phyloP scores from a whole-genome alignment of 2,888 invertebrate species.

The Hypsopygia costalis region DNA sequence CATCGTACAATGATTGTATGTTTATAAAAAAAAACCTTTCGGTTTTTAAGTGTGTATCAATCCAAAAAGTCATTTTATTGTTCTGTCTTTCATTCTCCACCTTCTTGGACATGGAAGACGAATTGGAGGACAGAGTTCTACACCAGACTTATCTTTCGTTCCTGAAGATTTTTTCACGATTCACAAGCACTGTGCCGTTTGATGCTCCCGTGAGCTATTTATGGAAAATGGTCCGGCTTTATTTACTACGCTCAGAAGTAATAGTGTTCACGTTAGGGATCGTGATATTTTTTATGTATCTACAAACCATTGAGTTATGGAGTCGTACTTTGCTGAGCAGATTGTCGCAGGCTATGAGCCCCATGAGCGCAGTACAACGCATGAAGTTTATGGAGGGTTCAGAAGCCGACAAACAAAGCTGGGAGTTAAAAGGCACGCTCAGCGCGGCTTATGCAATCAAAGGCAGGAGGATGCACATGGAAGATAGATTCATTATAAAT shows the following conservation, averaged over 20 bases:
- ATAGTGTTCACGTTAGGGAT: slow-evolving; percentile 86
- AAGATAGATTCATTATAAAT: slow-evolving; percentile 94
- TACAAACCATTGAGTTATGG: slow-evolving; percentile 92
- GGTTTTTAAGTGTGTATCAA: slow-evolving; percentile 9
- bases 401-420: slow-evolving; percentile 81
- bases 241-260: slow-evolving; percentile 90
- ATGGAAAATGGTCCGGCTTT: slow-evolving; percentile 89
- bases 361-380: slow-evolving; percentile 81
- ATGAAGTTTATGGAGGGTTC: slow-evolving; percentile 77
- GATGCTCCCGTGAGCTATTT: slow-evolving; percentile 88
- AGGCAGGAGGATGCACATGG: slow-evolving; percentile 95
- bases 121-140: slow-evolving; percentile 92
- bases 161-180: slow-evolving; percentile 91
- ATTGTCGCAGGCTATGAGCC: slow-evolving; percentile 84
- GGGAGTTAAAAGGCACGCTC: slow-evolving; percentile 88
- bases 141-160: slow-evolving; percentile 93
- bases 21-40: slow-evolving; percentile 12
- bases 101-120: slow-evolving; percentile 90
- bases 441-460: slow-evolving; percentile 95
- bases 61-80: slow-evolving; percentile 10
- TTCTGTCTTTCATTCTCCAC: slow-evolving; percentile 12
- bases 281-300: slow-evolving; percentile 87
- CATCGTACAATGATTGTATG: slow-evolving; percentile 1
- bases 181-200: slow-evolving; percentile 88
- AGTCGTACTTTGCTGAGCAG: slow-evolving; percentile 87